Conservation (phyloP, 2,113 vertebrate genomes). For the Probosciger aterrimus region DNA sequence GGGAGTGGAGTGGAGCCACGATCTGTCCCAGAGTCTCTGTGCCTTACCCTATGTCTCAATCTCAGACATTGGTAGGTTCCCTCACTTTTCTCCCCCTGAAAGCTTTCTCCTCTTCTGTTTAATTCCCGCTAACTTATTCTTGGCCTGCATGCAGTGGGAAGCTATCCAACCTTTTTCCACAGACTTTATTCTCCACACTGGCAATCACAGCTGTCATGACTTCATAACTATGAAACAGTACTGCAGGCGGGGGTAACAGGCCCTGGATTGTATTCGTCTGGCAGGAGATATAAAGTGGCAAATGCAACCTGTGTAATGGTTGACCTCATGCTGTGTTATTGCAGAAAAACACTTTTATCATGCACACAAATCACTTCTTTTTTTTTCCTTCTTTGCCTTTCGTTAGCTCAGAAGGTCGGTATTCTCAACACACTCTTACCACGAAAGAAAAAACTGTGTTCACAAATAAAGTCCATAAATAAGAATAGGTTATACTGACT, state of each 20-base stretch:
- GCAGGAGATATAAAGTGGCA: conserved; percentile 56
- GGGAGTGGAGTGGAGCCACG: not conserved
- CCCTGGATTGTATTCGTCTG: conserved; percentile 62
- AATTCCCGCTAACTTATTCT: conserved; percentile 25
- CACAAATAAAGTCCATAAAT: not conserved
- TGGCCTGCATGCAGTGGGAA: conserved; percentile 39
- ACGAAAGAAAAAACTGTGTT: not conserved
- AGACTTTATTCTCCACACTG: conserved; percentile 3
- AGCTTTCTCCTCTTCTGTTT: not conserved
- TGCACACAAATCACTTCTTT: not conserved
- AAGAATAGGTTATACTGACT: not conserved
- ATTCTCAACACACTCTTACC: not conserved
- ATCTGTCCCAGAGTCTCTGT: not conserved
- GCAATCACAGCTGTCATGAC: conserved; percentile 73
- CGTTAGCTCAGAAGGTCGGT: not conserved
- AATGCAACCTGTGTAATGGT: conserved; percentile 48
- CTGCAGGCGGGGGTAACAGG: conserved; percentile 51
- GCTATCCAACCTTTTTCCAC: conserved; percentile 22
- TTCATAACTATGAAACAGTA: conserved; percentile 70
- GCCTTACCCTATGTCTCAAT: not conserved
- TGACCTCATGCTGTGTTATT: conserved; percentile 40
- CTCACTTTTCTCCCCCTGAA: not conserved
- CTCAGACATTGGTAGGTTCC: accelerated
- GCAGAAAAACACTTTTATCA: conserved; percentile 58
- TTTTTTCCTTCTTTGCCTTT: not conserved